phyloP scores from a whole-genome alignment of 2,113 vertebrate species.

The Siniperca chuatsi region DNA sequence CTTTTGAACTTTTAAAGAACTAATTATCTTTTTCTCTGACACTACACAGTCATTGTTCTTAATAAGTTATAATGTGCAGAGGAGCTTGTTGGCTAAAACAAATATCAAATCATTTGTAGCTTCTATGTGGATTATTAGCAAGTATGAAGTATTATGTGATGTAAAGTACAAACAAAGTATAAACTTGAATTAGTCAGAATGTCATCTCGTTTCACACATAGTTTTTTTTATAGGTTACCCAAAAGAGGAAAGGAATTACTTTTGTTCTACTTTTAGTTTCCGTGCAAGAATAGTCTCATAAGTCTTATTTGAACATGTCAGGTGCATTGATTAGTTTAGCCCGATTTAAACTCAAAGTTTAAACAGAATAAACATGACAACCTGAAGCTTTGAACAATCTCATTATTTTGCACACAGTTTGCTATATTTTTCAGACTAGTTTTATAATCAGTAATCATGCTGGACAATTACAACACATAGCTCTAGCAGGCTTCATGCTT shows the following conservation, averaged over 20 bases:
- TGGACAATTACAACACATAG: neutral
- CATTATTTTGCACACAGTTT: neutral
- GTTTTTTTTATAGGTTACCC: slow-evolving; percentile 64
- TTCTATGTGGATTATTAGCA: slow-evolving; percentile 9
- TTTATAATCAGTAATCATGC: neutral
- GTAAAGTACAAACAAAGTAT: slow-evolving; percentile 39
- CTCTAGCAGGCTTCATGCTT: neutral
- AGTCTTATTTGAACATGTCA: slow-evolving; percentile 43
- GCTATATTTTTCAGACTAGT: neutral
- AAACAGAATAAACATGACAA: neutral
- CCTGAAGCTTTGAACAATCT: neutral
- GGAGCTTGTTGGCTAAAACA: slow-evolving; percentile 45
- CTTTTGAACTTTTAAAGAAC: slow-evolving; percentile 57
- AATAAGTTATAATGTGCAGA: slow-evolving; percentile 48
- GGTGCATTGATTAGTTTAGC: slow-evolving; percentile 7
- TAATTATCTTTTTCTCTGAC: slow-evolving; percentile 52
- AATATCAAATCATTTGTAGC: slow-evolving; percentile 39
- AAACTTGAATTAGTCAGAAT: slow-evolving; percentile 44
- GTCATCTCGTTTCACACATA: slow-evolving; percentile 7
- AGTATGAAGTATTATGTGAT: slow-evolving; percentile 13
- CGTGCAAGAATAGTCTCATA: slow-evolving; percentile 31
- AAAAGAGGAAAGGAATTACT: slow-evolving; percentile 70
- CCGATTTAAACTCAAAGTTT: neutral
- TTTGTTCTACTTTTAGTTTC: slow-evolving; percentile 61
- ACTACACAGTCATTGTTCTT: slow-evolving; percentile 50